Evolutionary conservation across 1,140 invertebrate species (phyloP).

Genomic region (Aphis gossypii): DNA sequence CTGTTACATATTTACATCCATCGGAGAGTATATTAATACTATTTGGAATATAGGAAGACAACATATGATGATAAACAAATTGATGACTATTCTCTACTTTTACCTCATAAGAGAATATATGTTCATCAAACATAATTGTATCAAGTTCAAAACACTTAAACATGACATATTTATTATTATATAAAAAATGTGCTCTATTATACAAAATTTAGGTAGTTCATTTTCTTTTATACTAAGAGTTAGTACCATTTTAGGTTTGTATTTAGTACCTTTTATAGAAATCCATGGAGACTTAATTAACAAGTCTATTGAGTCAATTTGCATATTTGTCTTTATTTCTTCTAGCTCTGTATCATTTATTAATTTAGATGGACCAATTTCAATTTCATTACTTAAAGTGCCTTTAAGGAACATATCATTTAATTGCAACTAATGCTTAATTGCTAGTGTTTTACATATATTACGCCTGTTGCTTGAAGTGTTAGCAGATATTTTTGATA

Average conservation of each 20-base stretch:
- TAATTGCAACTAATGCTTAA: neutral
- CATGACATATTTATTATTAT: neutral
- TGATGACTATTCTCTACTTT: neutral
- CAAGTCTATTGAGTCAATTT: neutral
- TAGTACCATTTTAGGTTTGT: neutral
- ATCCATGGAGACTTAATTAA: neutral
- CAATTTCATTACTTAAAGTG: neutral
- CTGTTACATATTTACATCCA: neutral
- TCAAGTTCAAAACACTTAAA: neutral
- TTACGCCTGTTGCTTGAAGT: neutral
- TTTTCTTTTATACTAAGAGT: neutral
- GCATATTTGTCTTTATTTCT: neutral
- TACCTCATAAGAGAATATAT: conserved; percentile 4
- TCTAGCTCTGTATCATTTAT: neutral
- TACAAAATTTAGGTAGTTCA: neutral
- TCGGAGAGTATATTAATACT: neutral
- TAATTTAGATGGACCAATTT: neutral
- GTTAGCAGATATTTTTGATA: conserved; percentile 5
- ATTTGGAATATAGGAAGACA: neutral
- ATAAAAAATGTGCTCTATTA: neutral
- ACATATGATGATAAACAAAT: neutral
- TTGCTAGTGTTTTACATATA: neutral
- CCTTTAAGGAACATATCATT: conserved; percentile 7
- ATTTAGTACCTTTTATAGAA: neutral
- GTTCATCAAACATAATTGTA: neutral